These are phyloP conservation scores for Nebria salina DNA, from an alignment of 2,888 invertebrate genomes.

Conservation along the genomic window DNA sequence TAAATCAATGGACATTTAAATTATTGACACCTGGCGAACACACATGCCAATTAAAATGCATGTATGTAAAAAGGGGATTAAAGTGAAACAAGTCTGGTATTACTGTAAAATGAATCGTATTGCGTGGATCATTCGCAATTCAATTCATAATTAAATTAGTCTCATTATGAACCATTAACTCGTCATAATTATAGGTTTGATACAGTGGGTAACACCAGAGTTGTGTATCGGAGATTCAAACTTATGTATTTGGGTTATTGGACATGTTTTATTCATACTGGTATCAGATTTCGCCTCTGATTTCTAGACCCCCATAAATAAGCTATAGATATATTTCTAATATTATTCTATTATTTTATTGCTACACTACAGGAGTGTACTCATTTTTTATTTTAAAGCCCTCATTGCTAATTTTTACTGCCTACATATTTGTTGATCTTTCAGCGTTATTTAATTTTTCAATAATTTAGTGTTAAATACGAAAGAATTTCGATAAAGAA, in stretches of 20 bases:
- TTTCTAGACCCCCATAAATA: neutral
- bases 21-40: conserved; percentile 34
- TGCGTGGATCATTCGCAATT: conserved; percentile 22
- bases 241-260: conserved; percentile 41
- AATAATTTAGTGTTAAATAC: too few species aligned
- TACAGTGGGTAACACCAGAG: conserved; percentile 11
- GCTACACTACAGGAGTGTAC: too few species aligned
- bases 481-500: too few species aligned
- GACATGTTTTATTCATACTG: conserved; percentile 31
- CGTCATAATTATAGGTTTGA: conserved; percentile 39
- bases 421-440: too few species aligned
- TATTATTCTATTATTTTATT: neutral
- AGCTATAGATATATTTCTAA: neutral
- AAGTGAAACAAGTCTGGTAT: conserved; percentile 9
- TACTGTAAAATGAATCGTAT: conserved; percentile 3
- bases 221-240: conserved; percentile 30
- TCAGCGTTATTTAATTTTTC: too few species aligned
- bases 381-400: too few species aligned
- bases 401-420: too few species aligned
- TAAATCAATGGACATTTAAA: conserved; percentile 32
- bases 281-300: neutral
- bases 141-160: conserved; percentile 45
- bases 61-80: conserved; percentile 24
- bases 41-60: conserved; percentile 2
- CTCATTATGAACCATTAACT: conserved; percentile 40